Evolutionary conservation across 1,140 invertebrate genomes (phyloP).

Genomic region (Drosophila eugracilis): DNA sequence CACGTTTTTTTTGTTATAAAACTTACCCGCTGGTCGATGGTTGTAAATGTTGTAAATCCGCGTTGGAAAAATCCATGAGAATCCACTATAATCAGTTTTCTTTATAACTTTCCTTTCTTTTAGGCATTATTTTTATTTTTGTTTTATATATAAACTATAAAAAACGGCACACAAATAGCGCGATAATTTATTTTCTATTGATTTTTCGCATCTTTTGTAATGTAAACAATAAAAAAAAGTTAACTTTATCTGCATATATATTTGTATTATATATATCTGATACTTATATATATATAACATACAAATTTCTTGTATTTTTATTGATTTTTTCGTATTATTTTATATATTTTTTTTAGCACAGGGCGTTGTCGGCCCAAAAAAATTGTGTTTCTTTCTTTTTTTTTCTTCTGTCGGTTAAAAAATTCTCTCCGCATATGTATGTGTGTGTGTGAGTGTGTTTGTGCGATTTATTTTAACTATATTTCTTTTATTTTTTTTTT

Average conservation of each 20-base stretch:
- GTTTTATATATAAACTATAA: too few relatives aligned
- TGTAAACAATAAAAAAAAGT: constrained; percentile 30
- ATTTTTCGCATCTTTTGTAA: constrained; percentile 19
- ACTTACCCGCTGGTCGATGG: constrained; percentile 7
- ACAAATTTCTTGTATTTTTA: not conserved
- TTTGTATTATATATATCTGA: not conserved
- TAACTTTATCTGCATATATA: constrained; percentile 6
- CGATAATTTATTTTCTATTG: constrained; percentile 16
- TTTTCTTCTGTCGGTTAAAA: constrained; percentile 16
- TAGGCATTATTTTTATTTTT: not conserved
- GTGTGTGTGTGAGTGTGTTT: not conserved
- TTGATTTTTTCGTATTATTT: not conserved
- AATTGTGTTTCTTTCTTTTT: constrained; percentile 8
- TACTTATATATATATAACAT: not conserved
- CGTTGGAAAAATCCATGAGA: constrained; percentile 19
- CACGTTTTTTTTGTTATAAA: not conserved
- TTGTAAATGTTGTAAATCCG: constrained; percentile 14
- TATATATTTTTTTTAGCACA: constrained; percentile 13
- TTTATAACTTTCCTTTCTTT: not conserved
- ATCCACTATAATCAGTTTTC: constrained; percentile 17
- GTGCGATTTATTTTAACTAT: too few relatives aligned
- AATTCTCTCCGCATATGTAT: constrained; percentile 10
- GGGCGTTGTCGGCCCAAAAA: constrained; percentile 36
- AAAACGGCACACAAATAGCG: constrained; percentile 18
- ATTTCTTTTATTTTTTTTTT: constrained; percentile 9